Base-by-base conservation (phyloP, 37 sponge, comb jelly and placozoan species). In the Theonella swinhoei region DNA sequence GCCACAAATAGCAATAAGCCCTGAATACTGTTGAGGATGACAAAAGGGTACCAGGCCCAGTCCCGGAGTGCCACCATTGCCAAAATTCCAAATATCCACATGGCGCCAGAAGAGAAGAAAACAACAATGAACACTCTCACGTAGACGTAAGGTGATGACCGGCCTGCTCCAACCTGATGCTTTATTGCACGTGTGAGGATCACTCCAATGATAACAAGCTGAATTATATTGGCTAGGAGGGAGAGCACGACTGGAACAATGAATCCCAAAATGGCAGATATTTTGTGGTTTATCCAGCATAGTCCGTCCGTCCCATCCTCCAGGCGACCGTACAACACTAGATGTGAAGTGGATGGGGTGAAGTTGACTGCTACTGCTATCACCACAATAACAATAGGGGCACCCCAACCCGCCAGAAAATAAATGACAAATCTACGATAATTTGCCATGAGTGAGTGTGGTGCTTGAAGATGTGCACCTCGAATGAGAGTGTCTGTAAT, bases 11-110 rank as follows among this genome's bases (percentile, higher is more conserved):
- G 40, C 26, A 66, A 9, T 39, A 89, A 36, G 24, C 85, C 90
- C 35, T 84, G 90, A 41, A 80, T 75, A 65, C 74, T 80, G 76
- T 84, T 89, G 70, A 89, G 54, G 41, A 85, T 64, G 33, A 90
- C 75, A 71, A 90, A 90, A n/a, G 66, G 58, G 64, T 90, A 90
- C 87, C 87, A 85, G 4, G 81, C 72, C 86, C 86, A 85, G 35
- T 29, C 64, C 3, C 58, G 72, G 33, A 40, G 62, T 40, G 62
- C 61, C 1, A 80, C 19, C 24, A 89, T 62, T 28, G 90, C 86
- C 1, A 84, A 1, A 37, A 84, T 75, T 19, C 90, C 90, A 80
- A 89, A 89, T 32, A 84, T 4, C 90, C 90, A 89, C 34, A 80
- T 84, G 36, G 79, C 20, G 11, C 90, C 90, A 8, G 81, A 79